These are phyloP conservation scores for Monopis laevigella DNA, from an alignment of 2,888 invertebrate species.

Conservation along the genomic window DNA sequence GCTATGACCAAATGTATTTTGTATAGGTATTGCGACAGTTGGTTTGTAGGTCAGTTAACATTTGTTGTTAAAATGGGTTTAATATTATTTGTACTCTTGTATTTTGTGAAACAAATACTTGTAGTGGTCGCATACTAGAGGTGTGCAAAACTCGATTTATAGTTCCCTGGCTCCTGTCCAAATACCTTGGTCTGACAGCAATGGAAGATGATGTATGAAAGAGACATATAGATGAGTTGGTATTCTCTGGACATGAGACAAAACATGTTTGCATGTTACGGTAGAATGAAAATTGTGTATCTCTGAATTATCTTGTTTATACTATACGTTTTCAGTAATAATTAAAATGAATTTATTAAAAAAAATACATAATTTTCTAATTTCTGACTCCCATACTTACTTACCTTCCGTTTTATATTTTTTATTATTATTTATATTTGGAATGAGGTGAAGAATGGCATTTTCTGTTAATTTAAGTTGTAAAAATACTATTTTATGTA, in stretches of 20 bases:
- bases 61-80: neutral
- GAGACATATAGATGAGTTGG: constrained; percentile 18
- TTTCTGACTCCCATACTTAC: too few relatives aligned
- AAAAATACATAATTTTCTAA: too few relatives aligned
- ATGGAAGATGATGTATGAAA: constrained; percentile 59
- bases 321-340: constrained; percentile 8
- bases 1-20: too few relatives aligned
- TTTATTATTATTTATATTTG: too few relatives aligned
- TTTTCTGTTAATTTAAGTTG: too few relatives aligned
- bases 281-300: constrained; percentile 1
- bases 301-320: constrained; percentile 4
- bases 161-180: neutral
- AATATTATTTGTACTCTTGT: constrained; percentile 8
- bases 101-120: constrained; percentile 8
- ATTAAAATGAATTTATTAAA: constrained; percentile 8
- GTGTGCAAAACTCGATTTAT: neutral
- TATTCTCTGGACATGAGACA: neutral
- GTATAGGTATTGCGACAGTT: too few relatives aligned
- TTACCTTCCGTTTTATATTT: too few relatives aligned
- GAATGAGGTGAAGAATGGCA: too few relatives aligned
- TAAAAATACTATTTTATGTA: too few relatives aligned
- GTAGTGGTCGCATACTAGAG: constrained; percentile 6
- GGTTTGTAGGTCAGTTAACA: too few relatives aligned
- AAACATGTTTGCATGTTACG: neutral
- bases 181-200: neutral